Evolutionary conservation across 2,888 invertebrate genomes (phyloP).

Genomic region (Cactoblastis cactorum): DNA sequence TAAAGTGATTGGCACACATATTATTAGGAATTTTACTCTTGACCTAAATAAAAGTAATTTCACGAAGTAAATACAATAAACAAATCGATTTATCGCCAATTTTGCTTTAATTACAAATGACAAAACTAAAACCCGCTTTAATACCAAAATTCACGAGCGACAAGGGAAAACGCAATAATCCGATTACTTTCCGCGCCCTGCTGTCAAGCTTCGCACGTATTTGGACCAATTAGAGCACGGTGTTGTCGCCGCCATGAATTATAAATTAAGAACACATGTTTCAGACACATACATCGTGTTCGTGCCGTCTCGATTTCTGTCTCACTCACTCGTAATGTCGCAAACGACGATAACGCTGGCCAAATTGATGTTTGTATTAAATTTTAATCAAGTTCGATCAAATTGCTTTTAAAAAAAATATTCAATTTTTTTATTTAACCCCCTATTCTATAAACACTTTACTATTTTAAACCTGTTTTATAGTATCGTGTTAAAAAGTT

Average conservation of each 20-base stretch:
- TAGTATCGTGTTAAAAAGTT: too few relatives aligned
- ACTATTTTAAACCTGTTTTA: too few relatives aligned
- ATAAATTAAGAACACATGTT: conserved; percentile 16
- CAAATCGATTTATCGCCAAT: neutral
- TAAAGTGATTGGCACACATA: too few relatives aligned
- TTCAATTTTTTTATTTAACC: too few relatives aligned
- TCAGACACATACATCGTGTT: conserved; percentile 12
- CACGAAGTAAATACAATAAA: neutral
- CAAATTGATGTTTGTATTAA: neutral
- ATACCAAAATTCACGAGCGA: neutral
- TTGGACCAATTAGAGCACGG: conserved; percentile 13
- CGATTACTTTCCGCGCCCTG: conserved; percentile 9
- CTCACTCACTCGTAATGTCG: neutral
- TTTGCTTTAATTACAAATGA: neutral
- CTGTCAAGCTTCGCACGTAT: conserved; percentile 10
- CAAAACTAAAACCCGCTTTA: neutral
- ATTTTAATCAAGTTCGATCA: neutral
- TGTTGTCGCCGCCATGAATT: conserved; percentile 9
- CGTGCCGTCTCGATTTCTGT: neutral
- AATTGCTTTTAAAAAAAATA: too few relatives aligned
- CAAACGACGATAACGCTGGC: neutral
- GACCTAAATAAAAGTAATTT: too few relatives aligned
- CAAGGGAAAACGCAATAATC: conserved; percentile 7
- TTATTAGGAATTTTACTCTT: neutral
- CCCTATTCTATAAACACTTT: too few relatives aligned